A percentile compares a stretch with the other conserved stretches of the same genome.
Evolutionary conservation across 2,797 vertebrate genomes (phyloP).

Genomic region (Phataginus tetradactyla): DNA sequence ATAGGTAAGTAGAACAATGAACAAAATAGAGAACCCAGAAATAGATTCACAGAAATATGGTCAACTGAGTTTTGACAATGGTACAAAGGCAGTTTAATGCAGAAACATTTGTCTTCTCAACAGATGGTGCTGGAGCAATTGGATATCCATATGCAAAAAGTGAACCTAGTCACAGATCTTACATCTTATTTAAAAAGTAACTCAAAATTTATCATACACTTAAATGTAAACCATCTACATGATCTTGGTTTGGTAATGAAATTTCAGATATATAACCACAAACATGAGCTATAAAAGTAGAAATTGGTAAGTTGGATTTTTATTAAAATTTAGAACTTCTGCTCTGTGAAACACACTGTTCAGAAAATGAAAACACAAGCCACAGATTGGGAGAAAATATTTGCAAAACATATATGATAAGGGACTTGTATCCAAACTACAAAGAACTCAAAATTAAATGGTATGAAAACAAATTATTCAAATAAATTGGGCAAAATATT

Average conservation of each 20-base stretch:
- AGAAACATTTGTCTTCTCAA: neutral
- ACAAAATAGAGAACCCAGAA: neutral
- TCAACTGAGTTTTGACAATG: neutral
- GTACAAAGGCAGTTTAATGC: neutral
- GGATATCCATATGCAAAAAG: neutral
- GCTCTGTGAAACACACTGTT: neutral
- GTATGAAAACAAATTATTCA: neutral
- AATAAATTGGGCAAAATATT: neutral
- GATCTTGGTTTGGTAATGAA: neutral
- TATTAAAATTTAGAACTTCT: neutral
- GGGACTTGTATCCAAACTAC: neutral
- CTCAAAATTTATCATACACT: neutral
- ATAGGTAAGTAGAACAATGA: neutral
- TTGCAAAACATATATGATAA: neutral
- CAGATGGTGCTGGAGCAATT: neutral
- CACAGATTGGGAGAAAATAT: neutral
- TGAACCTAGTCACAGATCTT: neutral
- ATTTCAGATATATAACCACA: neutral
- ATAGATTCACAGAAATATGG: neutral
- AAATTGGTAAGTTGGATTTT: neutral
- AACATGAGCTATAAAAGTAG: neutral
- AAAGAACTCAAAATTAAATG: conserved; percentile 1
- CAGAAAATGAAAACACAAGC: neutral
- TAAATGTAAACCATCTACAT: neutral
- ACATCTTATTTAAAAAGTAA: neutral